These are phyloP conservation scores for Ptilorrhoa leucosticta DNA, from an alignment of 2,113 vertebrate genomes.

Conservation along the genomic window DNA sequence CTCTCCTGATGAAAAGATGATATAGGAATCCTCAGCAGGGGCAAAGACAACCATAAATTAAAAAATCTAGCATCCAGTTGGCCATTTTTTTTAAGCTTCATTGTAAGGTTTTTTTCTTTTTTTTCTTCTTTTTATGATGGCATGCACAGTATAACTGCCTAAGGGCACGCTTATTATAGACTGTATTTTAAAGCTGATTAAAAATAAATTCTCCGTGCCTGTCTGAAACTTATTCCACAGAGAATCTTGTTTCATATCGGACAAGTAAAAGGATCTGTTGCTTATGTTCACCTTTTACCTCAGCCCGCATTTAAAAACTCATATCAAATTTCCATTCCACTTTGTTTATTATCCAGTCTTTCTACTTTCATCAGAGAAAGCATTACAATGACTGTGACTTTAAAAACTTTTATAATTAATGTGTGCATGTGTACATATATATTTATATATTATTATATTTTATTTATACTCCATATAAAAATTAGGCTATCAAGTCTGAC, in stretches of 20 bases:
- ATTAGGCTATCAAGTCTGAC: background rate
- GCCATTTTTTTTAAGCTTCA: constrained; percentile 21
- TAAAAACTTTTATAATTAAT: constrained; percentile 15
- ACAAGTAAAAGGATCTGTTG: constrained; percentile 53
- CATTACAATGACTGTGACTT: constrained; percentile 10
- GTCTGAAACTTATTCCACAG: constrained; percentile 58
- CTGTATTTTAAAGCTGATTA: constrained; percentile 67
- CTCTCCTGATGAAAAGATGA: constrained; percentile 42
- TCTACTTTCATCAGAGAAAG: constrained; percentile 30
- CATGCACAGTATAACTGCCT: constrained; percentile 22
- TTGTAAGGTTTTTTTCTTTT: background rate
- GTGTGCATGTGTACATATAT: background rate
- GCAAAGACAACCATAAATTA: background rate
- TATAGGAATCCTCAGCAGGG: constrained; percentile 24
- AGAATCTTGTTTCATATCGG: constrained; percentile 54
- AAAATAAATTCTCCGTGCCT: constrained; percentile 66
- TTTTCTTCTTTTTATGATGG: background rate
- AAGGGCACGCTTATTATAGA: constrained; percentile 53
- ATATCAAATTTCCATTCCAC: constrained; percentile 51
- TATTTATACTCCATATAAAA: background rate
- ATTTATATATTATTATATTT: background rate
- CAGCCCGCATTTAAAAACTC: constrained; percentile 24
- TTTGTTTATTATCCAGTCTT: constrained; percentile 33
- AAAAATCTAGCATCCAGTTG: background rate
- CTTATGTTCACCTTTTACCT: constrained; percentile 66